Conservation (phyloP, 2,113 vertebrate genomes). For the Nibea albiflora region DNA sequence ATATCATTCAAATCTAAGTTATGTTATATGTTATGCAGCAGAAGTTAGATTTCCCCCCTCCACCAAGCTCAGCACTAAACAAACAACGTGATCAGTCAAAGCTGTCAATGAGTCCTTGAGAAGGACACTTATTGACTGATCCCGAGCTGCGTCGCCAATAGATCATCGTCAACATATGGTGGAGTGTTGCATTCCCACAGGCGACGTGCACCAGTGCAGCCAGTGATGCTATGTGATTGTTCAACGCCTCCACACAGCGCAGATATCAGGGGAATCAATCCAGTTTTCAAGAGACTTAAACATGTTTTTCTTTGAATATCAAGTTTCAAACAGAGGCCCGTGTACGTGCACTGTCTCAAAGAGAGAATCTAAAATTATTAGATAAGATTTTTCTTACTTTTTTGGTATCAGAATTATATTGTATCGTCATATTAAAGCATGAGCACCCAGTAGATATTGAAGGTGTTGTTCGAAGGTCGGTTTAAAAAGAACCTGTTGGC, state of each 20-base stretch:
- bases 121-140: conserved; percentile 46
- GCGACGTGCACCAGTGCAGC: conserved; percentile 11
- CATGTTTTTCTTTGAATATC: neutral
- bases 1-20: neutral
- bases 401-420: neutral
- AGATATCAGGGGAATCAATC: neutral
- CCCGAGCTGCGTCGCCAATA: conserved; percentile 13
- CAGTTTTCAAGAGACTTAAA: neutral
- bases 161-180: conserved; percentile 50
- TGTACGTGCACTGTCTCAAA: neutral
- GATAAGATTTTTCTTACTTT: too few species aligned
- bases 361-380: neutral
- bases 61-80: neutral
- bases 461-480: neutral
- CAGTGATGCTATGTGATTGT: conserved; percentile 34
- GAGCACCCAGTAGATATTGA: neutral
- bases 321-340: neutral
- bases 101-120: conserved; percentile 15
- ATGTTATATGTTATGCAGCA: neutral
- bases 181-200: conserved; percentile 40
- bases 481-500: neutral
- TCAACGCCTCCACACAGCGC: conserved; percentile 23
- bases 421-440: neutral
- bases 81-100: neutral
- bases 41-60: neutral